Base-by-base conservation (phyloP, 2,113 vertebrate species). In the Alexandromys fortis region DNA sequence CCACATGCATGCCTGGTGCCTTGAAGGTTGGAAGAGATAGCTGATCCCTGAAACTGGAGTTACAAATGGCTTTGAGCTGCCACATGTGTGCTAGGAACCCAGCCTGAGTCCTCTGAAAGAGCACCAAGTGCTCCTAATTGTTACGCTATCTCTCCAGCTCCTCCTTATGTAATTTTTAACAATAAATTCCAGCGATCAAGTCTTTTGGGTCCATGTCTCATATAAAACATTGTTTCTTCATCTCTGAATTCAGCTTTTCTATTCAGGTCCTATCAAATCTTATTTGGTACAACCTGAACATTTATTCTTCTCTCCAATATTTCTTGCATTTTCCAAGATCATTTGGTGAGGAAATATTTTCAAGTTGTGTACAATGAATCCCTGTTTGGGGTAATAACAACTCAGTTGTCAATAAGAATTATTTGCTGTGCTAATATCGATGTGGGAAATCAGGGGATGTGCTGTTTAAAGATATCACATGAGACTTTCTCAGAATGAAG, bases 341-440 rank as follows among this genome's bases (percentile, higher is more conserved):
- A 35, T 77, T 94, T 91, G 87, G 35, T 42, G 89, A 72, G 26
- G 89, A 77, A 70, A 55, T 52, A 90, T 24, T 86, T 93, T 92
- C 73, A 67, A 17, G 26, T 47, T 82, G 6, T 76, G 49, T 30
- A 91, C 28, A 38, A 2, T 75, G 38, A 42, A 85, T 79, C 92
- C 88, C 82, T 52, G 38, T 92, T 85, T 42, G 52, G 38, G 30
- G 79, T 77, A 82, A 2, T 73, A 52, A 79, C 14, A 82, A 55
- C 90, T 94, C 33, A 65, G 1, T 9, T 88, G 17, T 68, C 86
- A 67, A 28, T 28, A 77, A 79, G 81, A 95, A 90, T 79, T 70
- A 35, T 65, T 42, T 75, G 35, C 82, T 75, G 42, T 38, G 11
- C 90, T 85, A 63, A 73, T 87, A n/a, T 82, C 52, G 70, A 67